Percentiles rank a stretch among this genome's conserved stretches.
These are phyloP conservation scores for Fragum sueziense DNA, from an alignment of 2,888 invertebrate species.

Conservation along the genomic window DNA sequence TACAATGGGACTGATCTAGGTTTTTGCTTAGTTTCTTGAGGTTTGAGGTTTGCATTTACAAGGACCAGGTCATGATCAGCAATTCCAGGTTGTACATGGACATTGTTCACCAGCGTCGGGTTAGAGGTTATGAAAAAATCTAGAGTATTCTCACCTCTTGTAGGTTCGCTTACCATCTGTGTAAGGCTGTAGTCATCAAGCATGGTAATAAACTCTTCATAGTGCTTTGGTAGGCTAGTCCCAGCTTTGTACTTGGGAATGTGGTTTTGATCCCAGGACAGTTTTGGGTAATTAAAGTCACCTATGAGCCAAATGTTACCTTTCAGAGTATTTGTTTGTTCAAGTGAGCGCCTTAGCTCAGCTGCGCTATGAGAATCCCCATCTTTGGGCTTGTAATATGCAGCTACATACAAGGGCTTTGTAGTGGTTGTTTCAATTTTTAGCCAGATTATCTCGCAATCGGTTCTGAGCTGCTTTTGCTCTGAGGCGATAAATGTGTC, in stretches of 20 bases:
- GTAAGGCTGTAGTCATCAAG: constrained; percentile 8
- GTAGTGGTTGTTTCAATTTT: neutral
- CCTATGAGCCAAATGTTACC: no score
- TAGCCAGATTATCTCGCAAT: neutral
- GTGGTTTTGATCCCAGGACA: constrained; percentile 17
- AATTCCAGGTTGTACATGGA: no score
- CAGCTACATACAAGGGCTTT: constrained; percentile 19
- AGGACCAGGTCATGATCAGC: no score
- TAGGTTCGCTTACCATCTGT: constrained; percentile 16
- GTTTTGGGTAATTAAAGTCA: neutral
- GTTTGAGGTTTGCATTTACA: no score
- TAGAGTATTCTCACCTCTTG: no score
- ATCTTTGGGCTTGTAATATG: neutral
- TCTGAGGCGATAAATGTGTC: constrained; percentile 3
- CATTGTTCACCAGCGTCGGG: no score
- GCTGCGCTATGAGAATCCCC: constrained; percentile 3
- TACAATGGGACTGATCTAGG: no score
- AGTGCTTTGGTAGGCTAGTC: neutral
- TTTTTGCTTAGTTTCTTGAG: no score
- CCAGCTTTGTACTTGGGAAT: neutral
- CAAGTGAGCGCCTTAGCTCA: constrained; percentile 5
- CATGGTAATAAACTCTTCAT: constrained; percentile 6
- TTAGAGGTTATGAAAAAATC: no score
- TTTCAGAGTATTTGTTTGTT: neutral
- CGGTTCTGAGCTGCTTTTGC: constrained; percentile 22